These are phyloP conservation scores for Melospiza georgiana DNA, from an alignment of 2,113 vertebrate species.

Conservation along the genomic window DNA sequence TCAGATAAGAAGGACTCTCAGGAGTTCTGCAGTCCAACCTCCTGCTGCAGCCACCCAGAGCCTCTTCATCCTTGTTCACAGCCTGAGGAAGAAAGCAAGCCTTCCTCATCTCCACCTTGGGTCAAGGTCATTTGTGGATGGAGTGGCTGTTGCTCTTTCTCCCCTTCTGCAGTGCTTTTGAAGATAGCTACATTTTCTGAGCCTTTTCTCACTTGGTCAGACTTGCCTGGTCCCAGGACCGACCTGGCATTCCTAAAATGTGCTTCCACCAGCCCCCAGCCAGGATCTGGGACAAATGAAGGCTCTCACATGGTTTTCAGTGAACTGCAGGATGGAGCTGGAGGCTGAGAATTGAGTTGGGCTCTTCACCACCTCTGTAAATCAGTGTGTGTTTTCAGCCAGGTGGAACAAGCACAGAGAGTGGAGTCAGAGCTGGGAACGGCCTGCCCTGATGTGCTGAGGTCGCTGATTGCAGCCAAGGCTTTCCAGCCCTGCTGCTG, in stretches of 20 bases:
- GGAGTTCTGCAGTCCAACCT: not conserved
- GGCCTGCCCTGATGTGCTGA: not conserved
- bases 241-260: rapidly evolving
- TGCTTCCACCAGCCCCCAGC: not conserved
- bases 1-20: not conserved
- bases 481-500: not conserved
- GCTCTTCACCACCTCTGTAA: not conserved
- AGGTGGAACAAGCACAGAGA: rapidly evolving
- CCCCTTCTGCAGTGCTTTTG: not conserved
- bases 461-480: not conserved
- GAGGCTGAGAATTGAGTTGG: not conserved
- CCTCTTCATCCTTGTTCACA: not conserved
- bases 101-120: not conserved
- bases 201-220: not conserved
- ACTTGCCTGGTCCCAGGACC: not conserved
- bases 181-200: not conserved
- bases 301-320: rapidly evolving
- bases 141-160: not conserved
- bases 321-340: not conserved
- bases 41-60: not conserved
- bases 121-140: not conserved
- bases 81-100: not conserved
- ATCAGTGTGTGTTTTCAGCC: not conserved
- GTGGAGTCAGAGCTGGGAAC: not conserved
- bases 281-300: not conserved